Evolutionary conservation across 1,140 invertebrate species (phyloP), one percentile per base, ranked within the genome.

Genomic region (Acromyrmex echinatior): DNA sequence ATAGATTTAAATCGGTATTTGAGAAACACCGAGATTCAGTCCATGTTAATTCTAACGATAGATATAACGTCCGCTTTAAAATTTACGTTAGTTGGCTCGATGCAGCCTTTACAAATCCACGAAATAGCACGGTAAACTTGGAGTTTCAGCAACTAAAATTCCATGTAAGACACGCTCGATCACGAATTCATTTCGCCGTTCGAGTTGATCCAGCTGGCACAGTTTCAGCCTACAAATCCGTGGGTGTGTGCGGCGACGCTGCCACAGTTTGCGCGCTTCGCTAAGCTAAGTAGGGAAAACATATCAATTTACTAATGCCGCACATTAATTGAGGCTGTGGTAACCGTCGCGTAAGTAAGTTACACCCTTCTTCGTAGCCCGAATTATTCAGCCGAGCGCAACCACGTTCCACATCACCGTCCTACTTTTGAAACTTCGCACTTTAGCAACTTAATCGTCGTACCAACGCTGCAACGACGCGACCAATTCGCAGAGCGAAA

Each of bases 171-270:
- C 63, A 73, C 58, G 60, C 81, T 86, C 73, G 79, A 90, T 91
- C 81, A 78, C 77, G 81, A 88, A 91, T 91, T 90, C 89, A 91
- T 91, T 91, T 88, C 53, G 77, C 18, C 53, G 89, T 82, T 31
- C 28, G 74, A 88, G 63, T 79, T 86, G 78, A 78, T 90, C 81
- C 89, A 90, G 87, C 73, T 90, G 89, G 90, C 90, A 88, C 71
- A 79, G 78, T 90, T 91, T 90, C 90, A 90, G 87, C 85, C 73
- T 51, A 86, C 74, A 70, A 80, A 79, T 86, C 28, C 28, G 51
- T 31, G 45, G 16, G 12, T 16, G 66, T 49, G 66, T 25, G 49
- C 18, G 28, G 31, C 49, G 25, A 66, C 56, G 18, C 16, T 12
- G 51, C 53, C 71, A 60, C 35, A 68, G 45, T 80, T 80, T 80